Conservation (phyloP, 2,888 invertebrate species). For the Thymelicus acteon region DNA sequence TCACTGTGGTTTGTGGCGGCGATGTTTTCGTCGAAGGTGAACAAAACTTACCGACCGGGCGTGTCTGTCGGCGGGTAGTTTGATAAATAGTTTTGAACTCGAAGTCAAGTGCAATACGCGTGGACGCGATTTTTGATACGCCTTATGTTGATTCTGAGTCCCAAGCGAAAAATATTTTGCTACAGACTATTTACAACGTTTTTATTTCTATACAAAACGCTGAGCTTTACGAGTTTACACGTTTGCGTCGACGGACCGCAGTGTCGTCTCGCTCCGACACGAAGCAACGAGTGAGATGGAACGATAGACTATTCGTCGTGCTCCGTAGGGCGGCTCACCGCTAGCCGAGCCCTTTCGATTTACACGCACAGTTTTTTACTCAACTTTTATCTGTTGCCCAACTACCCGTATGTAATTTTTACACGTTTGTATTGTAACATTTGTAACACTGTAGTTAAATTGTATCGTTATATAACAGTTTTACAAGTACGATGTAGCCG, state of each 20-base stretch:
- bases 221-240: conserved; percentile 52
- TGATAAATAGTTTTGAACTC: background rate
- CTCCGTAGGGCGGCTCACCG: conserved; percentile 41
- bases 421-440: conserved; percentile 46
- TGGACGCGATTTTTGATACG: conserved; percentile 59
- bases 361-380: conserved; percentile 54
- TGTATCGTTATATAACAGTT: conserved; percentile 42
- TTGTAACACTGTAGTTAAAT: conserved; percentile 35
- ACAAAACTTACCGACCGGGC: background rate
- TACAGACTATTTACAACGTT: conserved; percentile 66
- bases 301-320: conserved; percentile 12
- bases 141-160: conserved; percentile 74
- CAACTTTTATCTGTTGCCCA: conserved; percentile 51
- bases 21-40: too few species aligned
- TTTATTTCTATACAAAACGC: conserved; percentile 67
- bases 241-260: conserved; percentile 45
- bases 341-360: conserved; percentile 49
- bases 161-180: conserved; percentile 71
- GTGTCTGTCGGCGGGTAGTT: background rate
- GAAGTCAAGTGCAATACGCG: conserved; percentile 50
- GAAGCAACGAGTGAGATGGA: conserved; percentile 37
- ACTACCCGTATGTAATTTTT: conserved; percentile 46
- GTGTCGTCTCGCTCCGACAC: conserved; percentile 45
- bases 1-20: background rate
- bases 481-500: conserved; percentile 42